phyloP scores from a whole-genome alignment of 2,113 vertebrate species.

The Ammospiza caudacuta region DNA sequence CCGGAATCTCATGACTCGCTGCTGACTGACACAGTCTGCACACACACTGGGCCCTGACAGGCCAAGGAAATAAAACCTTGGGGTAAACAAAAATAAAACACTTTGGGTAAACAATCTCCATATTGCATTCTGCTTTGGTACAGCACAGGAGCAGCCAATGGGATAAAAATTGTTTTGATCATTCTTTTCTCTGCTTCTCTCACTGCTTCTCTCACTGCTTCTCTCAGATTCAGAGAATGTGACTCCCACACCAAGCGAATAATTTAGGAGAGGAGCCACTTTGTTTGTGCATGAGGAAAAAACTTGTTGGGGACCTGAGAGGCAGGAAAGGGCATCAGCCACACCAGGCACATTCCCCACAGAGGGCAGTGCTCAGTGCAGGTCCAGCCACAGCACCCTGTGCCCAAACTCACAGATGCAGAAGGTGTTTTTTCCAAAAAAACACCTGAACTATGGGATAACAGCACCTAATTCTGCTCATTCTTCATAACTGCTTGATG shows the following conservation, averaged over 20 bases:
- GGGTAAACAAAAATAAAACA: no score
- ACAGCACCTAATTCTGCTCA: not conserved
- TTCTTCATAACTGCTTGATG: not conserved
- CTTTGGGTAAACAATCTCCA: no score
- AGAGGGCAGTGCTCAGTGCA: fast-evolving
- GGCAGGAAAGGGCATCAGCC: not conserved
- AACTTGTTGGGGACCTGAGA: not conserved
- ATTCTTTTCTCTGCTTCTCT: no score
- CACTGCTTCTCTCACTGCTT: no score
- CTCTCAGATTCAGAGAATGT: no score
- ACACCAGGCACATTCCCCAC: fast-evolving
- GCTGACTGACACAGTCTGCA: no score
- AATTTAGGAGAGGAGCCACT: not conserved
- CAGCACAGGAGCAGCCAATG: no score
- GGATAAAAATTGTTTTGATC: no score
- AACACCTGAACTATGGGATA: not conserved
- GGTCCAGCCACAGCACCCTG: not conserved
- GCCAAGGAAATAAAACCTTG: no score
- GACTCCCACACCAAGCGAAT: not conserved
- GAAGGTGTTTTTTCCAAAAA: not conserved
- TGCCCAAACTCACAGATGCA: not conserved
- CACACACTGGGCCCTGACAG: no score
- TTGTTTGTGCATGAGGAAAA: not conserved
- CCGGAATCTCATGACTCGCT: no score
- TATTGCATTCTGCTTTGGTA: no score